Percentiles rank a stretch among this genome's conserved stretches.
Conservation (phyloP, 2,888 invertebrate genomes). For the Amiota mariae region DNA sequence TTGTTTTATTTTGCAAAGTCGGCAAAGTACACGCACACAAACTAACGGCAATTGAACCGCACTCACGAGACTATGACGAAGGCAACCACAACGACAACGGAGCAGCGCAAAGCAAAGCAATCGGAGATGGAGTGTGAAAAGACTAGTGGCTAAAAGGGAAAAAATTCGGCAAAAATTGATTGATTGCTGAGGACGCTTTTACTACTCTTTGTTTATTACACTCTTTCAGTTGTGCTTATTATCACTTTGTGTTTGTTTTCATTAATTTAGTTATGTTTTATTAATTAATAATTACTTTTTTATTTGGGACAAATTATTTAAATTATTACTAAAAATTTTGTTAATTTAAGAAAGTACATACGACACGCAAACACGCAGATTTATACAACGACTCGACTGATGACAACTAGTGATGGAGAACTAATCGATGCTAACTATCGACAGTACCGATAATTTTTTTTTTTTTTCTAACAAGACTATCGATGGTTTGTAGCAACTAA, state of each 20-base stretch:
- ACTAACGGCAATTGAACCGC: background rate
- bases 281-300: background rate
- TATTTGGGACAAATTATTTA: background rate
- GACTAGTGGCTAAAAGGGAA: background rate
- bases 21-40: slow-evolving; percentile 3
- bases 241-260: background rate
- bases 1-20: background rate
- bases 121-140: background rate
- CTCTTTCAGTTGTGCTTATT: no score
- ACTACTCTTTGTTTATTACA: no score
- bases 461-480: no score
- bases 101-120: background rate
- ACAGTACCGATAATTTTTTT: no score
- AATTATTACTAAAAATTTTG: background rate
- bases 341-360: background rate
- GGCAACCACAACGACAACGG: background rate
- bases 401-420: no score
- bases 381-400: no score
- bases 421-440: no score
- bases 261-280: background rate
- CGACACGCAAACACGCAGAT: background rate
- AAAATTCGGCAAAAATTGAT: slow-evolving; percentile 9
- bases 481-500: no score
- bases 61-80: slow-evolving; percentile 2
- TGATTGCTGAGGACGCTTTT: background rate